phyloP scores from a whole-genome alignment of 2,888 invertebrate species.

The Phymatocera aterrima region DNA sequence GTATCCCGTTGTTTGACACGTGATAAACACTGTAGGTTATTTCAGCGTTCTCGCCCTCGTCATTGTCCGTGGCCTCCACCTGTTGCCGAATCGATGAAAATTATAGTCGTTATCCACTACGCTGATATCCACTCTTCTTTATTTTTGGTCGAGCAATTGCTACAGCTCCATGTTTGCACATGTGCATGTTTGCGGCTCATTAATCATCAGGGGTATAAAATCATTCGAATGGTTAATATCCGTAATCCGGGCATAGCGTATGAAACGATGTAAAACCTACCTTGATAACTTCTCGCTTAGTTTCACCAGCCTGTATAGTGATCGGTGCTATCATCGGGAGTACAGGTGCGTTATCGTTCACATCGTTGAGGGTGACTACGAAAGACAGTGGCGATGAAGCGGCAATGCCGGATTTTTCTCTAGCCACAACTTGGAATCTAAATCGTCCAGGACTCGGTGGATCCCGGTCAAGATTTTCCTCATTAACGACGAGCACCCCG shows the following conservation, averaged over 20 bases:
- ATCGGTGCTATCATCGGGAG: slow-evolving; percentile 89
- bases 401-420: slow-evolving; percentile 86
- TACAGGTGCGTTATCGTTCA: slow-evolving; percentile 91
- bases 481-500: slow-evolving; percentile 86
- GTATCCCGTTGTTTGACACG: slow-evolving; percentile 92
- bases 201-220: too few relatives aligned
- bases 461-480: slow-evolving; percentile 90
- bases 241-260: too few relatives aligned
- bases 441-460: slow-evolving; percentile 90
- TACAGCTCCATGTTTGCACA: too few relatives aligned
- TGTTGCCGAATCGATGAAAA: slow-evolving; percentile 61
- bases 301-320: slow-evolving; percentile 87
- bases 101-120: neutral
- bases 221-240: too few relatives aligned
- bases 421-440: slow-evolving; percentile 91
- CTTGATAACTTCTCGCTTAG: slow-evolving; percentile 82
- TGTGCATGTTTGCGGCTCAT: too few relatives aligned
- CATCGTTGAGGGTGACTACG: slow-evolving; percentile 86
- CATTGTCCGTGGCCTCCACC: slow-evolving; percentile 90
- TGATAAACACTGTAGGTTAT: slow-evolving; percentile 91
- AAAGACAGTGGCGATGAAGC: slow-evolving; percentile 90
- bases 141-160: too few relatives aligned
- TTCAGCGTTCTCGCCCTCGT: slow-evolving; percentile 89
- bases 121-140: too few relatives aligned
- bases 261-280: slow-evolving; percentile 72